Evolutionary conservation across 2,797 vertebrate species (phyloP).

Genomic region (Threskiornis aethiopicus): DNA sequence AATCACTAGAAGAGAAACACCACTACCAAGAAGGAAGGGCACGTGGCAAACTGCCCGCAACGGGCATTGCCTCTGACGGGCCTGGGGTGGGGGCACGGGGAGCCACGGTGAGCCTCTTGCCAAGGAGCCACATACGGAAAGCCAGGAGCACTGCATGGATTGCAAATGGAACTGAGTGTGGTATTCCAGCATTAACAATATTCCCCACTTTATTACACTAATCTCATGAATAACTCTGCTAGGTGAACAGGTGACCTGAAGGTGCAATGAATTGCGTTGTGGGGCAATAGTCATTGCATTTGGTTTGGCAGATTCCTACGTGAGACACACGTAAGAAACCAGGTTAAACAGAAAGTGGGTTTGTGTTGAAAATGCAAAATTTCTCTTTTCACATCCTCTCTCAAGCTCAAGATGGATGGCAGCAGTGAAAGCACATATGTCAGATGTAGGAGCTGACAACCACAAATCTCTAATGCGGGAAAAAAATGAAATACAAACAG

Average conservation of each 20-base stretch:
- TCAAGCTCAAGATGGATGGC: neutral
- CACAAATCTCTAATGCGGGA: fast-evolving
- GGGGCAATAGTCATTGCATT: no score
- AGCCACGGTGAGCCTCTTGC: neutral
- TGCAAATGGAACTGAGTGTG: fast-evolving
- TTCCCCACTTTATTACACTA: neutral
- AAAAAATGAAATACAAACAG: neutral
- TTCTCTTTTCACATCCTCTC: neutral
- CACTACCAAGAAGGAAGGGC: neutral
- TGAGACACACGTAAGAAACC: neutral
- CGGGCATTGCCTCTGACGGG: fast-evolving
- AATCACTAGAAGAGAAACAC: neutral
- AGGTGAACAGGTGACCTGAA: neutral
- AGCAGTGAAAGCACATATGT: neutral
- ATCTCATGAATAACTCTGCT: fast-evolving
- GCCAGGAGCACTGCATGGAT: fast-evolving
- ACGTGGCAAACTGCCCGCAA: fast-evolving
- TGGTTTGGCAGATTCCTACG: neutral
- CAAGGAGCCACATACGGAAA: neutral
- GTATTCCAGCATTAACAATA: fast-evolving
- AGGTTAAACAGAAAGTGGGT: neutral
- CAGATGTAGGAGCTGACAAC: neutral
- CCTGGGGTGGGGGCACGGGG: fast-evolving
- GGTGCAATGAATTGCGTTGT: fast-evolving
- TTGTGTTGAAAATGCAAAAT: neutral